Conservation (phyloP, 2,797 vertebrate genomes). For the Mormyrops attenuatus region DNA sequence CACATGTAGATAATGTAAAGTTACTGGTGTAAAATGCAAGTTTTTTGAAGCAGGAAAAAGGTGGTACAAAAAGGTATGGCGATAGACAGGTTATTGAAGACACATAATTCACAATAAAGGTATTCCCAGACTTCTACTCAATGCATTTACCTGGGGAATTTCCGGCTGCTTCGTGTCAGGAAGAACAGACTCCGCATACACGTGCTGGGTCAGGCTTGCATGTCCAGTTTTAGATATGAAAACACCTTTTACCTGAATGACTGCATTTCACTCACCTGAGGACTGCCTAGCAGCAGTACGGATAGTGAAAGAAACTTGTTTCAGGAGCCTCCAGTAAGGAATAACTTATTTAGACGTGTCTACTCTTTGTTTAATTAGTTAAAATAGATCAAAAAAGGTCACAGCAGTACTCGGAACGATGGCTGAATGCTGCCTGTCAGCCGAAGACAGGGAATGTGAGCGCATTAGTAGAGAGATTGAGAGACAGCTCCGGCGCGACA, state of each 20-base stretch:
- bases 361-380: background rate
- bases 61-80: background rate
- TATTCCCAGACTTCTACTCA: background rate
- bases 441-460: slow-evolving; percentile 86
- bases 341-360: background rate
- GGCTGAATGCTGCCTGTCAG: slow-evolving; percentile 70
- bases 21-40: background rate
- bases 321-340: background rate
- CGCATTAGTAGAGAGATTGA: slow-evolving; percentile 95
- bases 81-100: background rate
- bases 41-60: background rate
- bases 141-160: background rate
- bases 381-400: background rate
- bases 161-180: background rate
- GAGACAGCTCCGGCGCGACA: slow-evolving; percentile 83
- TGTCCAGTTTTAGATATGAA: background rate
- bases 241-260: slow-evolving; percentile 4
- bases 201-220: background rate
- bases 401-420: background rate
- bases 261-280: background rate
- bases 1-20: background rate
- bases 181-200: background rate
- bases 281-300: background rate
- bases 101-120: background rate
- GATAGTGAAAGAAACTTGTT: background rate